phyloP scores from a whole-genome alignment of 2,797 vertebrate species.

The Falco rusticolus region DNA sequence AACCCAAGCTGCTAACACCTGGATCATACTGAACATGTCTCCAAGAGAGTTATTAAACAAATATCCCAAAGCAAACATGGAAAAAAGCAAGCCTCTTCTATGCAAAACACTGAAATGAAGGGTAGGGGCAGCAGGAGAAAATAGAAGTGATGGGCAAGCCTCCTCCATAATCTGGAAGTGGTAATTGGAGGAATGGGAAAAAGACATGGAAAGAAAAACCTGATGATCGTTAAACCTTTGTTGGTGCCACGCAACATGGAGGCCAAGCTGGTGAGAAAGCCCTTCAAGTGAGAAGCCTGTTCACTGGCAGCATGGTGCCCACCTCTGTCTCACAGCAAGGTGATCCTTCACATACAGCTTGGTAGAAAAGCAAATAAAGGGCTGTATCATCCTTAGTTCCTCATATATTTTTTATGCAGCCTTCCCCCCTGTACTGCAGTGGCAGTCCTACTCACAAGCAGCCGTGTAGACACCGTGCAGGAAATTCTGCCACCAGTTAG shows the following conservation, averaged over 20 bases:
- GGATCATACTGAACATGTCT: background rate
- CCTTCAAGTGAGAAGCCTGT: background rate
- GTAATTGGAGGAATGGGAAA: background rate
- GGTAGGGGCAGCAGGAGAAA: background rate
- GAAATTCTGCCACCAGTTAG: background rate
- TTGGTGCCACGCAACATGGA: background rate
- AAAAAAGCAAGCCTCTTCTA: background rate
- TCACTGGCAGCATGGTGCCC: background rate
- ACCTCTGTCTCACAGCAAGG: background rate
- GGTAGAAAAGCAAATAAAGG: background rate
- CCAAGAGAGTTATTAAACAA: background rate
- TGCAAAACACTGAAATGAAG: background rate
- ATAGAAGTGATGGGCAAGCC: background rate
- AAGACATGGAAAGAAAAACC: background rate
- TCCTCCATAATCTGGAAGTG: background rate
- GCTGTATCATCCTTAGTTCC: background rate
- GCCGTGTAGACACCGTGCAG: rapidly evolving
- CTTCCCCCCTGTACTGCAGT: background rate
- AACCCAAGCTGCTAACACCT: background rate
- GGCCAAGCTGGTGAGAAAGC: background rate
- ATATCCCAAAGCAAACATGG: background rate
- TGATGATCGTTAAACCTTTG: background rate
- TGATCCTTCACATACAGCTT: background rate
- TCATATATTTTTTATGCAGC: background rate
- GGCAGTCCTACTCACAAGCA: background rate